Percentiles rank a stretch among this genome's conserved stretches.
Conservation (phyloP, 2,113 vertebrate species). For the Terrapene triunguis region DNA sequence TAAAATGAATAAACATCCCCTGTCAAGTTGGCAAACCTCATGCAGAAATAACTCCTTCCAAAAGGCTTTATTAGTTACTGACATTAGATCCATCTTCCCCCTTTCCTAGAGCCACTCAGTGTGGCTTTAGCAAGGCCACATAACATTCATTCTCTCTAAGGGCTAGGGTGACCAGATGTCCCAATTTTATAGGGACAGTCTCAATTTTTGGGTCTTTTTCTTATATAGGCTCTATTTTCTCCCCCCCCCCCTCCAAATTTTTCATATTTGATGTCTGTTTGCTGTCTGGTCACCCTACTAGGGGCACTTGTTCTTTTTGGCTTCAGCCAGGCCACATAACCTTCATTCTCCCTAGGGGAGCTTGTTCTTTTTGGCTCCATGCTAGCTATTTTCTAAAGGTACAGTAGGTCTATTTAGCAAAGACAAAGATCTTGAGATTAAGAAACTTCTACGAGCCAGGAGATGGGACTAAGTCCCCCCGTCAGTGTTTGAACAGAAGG, state of each 20-base stretch:
- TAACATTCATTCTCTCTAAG: neutral
- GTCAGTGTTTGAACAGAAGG: neutral
- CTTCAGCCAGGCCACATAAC: neutral
- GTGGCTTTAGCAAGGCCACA: neutral
- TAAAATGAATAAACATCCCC: neutral
- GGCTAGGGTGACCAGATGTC: neutral
- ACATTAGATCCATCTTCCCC: neutral
- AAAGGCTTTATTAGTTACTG: neutral
- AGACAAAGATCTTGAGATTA: neutral
- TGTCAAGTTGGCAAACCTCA: neutral
- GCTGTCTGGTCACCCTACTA: too few relatives aligned
- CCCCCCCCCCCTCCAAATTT: too few relatives aligned
- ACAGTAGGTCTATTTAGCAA: constrained; percentile 5
- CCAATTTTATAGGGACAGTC: too few relatives aligned
- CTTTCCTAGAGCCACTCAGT: neutral
- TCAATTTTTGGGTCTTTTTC: too few relatives aligned
- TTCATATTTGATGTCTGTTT: too few relatives aligned
- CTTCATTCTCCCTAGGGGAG: neutral
- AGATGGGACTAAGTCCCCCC: neutral
- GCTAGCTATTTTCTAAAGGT: constrained; percentile 7
- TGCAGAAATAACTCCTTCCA: neutral
- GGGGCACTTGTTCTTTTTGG: too few relatives aligned
- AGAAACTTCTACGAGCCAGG: neutral
- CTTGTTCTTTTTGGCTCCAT: neutral
- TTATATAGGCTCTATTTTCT: too few relatives aligned